Evolutionary conservation across 2,797 vertebrate species (phyloP).

Genomic region (Typhlichthys eigenmanni): DNA sequence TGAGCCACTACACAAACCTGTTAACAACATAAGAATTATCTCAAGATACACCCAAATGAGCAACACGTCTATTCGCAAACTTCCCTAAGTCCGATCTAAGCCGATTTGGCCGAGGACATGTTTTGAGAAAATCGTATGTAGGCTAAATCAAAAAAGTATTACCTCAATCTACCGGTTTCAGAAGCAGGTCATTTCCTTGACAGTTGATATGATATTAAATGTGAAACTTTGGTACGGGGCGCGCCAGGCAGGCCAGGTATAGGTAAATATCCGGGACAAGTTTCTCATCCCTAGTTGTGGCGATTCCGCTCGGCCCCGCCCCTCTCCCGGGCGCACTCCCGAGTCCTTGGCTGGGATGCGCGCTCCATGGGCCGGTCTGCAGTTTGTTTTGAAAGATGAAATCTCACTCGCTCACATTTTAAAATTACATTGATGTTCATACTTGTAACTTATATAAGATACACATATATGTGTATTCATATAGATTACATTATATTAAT

Average conservation of each 20-base stretch:
- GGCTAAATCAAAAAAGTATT: constrained; percentile 26
- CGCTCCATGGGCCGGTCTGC: neutral
- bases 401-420: no score
- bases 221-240: constrained; percentile 35
- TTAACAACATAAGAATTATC: constrained; percentile 53
- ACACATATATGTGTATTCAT: neutral
- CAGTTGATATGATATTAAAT: constrained; percentile 18
- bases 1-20: constrained; percentile 66
- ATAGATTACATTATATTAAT: neutral
- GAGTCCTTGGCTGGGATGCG: constrained; percentile 6
- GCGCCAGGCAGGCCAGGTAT: constrained; percentile 61
- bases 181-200: constrained; percentile 27
- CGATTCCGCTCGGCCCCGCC: constrained; percentile 65
- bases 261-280: constrained; percentile 78
- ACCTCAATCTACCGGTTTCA: constrained; percentile 60
- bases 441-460: neutral
- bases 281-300: constrained; percentile 63
- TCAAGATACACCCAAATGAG: constrained; percentile 61
- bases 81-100: constrained; percentile 39
- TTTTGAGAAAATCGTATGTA: constrained; percentile 15
- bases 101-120: constrained; percentile 31
- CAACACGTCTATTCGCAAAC: constrained; percentile 39
- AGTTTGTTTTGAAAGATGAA: no score
- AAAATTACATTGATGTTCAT: neutral
- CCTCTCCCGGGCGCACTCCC: constrained; percentile 57